Evolutionary conservation across 2,113 vertebrate species (phyloP).

Genomic region (Anser brachyrhynchus): DNA sequence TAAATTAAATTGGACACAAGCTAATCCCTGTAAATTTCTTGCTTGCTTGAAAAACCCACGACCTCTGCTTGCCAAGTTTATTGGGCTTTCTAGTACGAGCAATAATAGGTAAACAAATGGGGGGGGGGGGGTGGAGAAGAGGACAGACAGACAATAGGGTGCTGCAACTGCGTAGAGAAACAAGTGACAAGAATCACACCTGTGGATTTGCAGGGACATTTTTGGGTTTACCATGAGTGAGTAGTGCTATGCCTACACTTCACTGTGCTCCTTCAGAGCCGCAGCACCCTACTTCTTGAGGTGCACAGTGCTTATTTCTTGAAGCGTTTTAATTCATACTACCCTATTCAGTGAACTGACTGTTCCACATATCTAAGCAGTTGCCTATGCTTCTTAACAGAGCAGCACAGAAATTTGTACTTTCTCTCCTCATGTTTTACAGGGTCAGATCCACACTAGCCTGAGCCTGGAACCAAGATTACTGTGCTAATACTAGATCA

Average conservation of each 20-base stretch:
- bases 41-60: background rate
- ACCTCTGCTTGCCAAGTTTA: background rate
- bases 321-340: background rate
- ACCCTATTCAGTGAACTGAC: background rate
- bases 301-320: background rate
- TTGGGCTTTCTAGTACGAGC: background rate
- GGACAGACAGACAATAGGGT: background rate
- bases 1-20: constrained; percentile 11
- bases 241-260: background rate
- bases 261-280: background rate
- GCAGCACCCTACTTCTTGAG: background rate
- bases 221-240: rapidly evolving
- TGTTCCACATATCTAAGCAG: rapidly evolving
- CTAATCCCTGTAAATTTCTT: constrained; percentile 4
- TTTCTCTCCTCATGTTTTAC: background rate
- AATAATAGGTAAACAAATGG: background rate
- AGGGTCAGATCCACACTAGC: background rate
- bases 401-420: background rate
- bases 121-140: rapidly evolving
- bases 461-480: background rate
- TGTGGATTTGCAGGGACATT: background rate
- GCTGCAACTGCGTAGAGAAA: background rate
- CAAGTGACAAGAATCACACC: background rate
- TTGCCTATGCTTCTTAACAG: background rate
- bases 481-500: background rate